These are phyloP conservation scores for Geophilus truncorum DNA, from an alignment of 2,888 invertebrate genomes.

Conservation along the genomic window DNA sequence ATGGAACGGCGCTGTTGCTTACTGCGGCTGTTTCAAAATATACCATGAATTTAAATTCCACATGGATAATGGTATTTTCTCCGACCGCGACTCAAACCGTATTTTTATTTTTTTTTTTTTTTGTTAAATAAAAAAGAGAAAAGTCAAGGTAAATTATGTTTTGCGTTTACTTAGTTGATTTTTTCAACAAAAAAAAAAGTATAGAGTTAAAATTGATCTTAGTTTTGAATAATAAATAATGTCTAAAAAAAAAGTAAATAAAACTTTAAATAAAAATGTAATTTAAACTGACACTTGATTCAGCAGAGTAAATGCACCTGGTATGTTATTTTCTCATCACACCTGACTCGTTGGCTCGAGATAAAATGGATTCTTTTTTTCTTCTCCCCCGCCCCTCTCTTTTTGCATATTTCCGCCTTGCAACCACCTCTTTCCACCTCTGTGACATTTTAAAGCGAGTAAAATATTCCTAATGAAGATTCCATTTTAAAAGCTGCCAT, in stretches of 20 bases:
- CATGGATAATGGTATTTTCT: neutral
- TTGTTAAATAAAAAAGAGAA: no score
- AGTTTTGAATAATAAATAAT: neutral
- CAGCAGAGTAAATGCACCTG: neutral
- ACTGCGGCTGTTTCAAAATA: neutral
- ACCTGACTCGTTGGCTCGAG: neutral
- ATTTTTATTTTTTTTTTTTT: no score
- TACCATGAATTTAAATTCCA: neutral
- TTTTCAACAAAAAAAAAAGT: neutral
- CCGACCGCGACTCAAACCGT: neutral
- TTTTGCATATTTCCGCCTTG: neutral
- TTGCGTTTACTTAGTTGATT: no score
- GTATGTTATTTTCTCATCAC: neutral
- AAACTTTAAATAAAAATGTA: neutral
- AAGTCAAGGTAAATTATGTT: neutral
- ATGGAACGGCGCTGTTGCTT: neutral
- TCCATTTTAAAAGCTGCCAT: slow-evolving; percentile 17
- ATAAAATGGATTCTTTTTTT: neutral
- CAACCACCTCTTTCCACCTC: neutral
- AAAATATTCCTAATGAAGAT: slow-evolving; percentile 5
- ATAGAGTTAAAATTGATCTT: neutral
- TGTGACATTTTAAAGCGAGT: slow-evolving; percentile 22
- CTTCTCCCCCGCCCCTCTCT: neutral
- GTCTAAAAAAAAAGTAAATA: neutral
- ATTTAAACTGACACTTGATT: slow-evolving; percentile 7